phyloP scores from a whole-genome alignment of 2,113 vertebrate genomes.

The Osmerus mordax region DNA sequence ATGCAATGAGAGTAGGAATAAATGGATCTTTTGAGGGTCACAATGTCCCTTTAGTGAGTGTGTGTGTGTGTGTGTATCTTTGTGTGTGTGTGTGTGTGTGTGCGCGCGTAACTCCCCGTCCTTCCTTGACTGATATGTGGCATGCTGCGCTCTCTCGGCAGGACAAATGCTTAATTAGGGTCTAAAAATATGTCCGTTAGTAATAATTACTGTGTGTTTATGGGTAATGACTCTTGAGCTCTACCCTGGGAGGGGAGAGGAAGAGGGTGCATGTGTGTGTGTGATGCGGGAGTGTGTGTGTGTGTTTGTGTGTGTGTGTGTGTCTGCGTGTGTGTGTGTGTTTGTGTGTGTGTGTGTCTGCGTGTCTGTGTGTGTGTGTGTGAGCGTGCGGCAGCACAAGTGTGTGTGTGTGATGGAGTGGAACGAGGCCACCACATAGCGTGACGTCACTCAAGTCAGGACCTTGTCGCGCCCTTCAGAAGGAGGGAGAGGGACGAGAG shows the following conservation, averaged over 20 bases:
- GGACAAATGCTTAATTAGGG: slow-evolving; percentile 26
- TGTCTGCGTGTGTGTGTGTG: too few species aligned
- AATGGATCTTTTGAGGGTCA: too few species aligned
- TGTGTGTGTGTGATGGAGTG: background rate
- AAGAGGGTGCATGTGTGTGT: background rate
- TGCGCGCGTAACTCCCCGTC: too few species aligned
- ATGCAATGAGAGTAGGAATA: too few species aligned
- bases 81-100: too few species aligned
- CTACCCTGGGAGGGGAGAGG: slow-evolving; percentile 5
- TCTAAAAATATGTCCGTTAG: slow-evolving; percentile 41
- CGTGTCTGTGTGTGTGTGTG: too few species aligned
- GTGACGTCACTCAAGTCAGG: background rate
- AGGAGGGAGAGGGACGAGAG: background rate
- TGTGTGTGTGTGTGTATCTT: too few species aligned
- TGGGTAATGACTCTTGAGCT: slow-evolving; percentile 23
- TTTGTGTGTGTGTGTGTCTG: too few species aligned
- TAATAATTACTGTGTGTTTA: slow-evolving; percentile 43
- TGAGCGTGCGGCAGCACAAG: too few species aligned
- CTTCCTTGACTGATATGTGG: background rate
- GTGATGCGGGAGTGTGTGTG: background rate
- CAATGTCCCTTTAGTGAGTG: too few species aligned
- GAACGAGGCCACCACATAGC: background rate
- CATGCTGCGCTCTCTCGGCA: slow-evolving; percentile 29
- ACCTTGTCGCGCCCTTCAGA: background rate
- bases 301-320: slow-evolving; percentile 1